Base-by-base conservation (phyloP, 2,113 vertebrate species). In the Eptatretus burgeri region DNA sequence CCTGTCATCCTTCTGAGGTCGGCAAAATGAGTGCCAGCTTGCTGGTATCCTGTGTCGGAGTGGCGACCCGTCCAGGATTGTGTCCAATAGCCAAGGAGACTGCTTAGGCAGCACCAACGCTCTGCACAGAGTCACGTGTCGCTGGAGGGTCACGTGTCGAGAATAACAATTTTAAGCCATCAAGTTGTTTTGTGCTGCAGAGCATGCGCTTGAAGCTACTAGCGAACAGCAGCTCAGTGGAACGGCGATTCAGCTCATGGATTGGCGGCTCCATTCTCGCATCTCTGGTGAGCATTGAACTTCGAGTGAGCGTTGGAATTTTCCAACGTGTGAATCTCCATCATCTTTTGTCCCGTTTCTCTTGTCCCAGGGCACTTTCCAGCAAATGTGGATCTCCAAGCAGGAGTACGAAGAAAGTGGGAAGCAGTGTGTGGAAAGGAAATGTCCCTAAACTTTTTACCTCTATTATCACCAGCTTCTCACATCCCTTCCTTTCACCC, bases 191-290 rank as follows among this genome's bases (percentile, higher is more conserved):
- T 20, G 16, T 52, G 62, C n/a, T 1, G 1, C 71, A 80, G 78
- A 81, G 78, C 69, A 80, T 80, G 79, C 69, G 77, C 1, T 71
- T 82, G 64, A 82, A 82, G 63, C 77, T 80, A 49, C 79, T 81
- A 0, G 77, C 78, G 70, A 79, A 77, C 67, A 82, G 78, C 71
- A 80, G 77, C 70, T 78, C 77, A 62, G 75, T 80, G 69, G 79
- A 82, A 62, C 72, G 80, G 11, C 72, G 80, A 62, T 81, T 82
- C 73, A 82, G 80, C 65, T 77, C 79, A 14, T 81, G 78, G 78
- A 80, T 80, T 1, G 79, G 80, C 2, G 80, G 80, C 5, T 80
- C 78, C 64, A 80, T 80, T 62, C 66, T 81, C 56, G 78, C 79
- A 52, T 81, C 80, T 1, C 72, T 80, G 65, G 80, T 81, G 69